Evolutionary conservation across 2,113 vertebrate genomes (phyloP), one percentile per base, ranked within the genome.

Genomic region (Otolemur garnettii): DNA sequence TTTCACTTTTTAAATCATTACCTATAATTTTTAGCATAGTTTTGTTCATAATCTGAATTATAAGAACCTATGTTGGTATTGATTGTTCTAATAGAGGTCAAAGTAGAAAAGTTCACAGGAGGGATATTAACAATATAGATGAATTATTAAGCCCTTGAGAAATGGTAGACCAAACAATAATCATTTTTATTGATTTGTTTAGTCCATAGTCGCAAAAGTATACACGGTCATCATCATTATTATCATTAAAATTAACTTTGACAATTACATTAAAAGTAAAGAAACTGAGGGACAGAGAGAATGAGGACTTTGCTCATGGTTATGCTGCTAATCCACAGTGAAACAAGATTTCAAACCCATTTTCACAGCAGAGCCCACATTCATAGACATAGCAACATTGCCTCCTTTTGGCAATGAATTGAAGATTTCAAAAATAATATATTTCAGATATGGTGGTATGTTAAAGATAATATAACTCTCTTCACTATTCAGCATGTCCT

Each of bases 151-250:
- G 7, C 2, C 53, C 8, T 60, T 79, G 64, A 35, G 9, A 90
- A 90, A 69, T 77, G 5, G 11, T 74, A 87, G 1, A 26, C 0
- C 78, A 2, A 81, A 0, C 45, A 80, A 33, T 45, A 82, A 78
- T 81, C 3, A 53, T n/a, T 87, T 81, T 77, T 38, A 85, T 35
- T 94, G 15, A 77, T 77, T 82, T 17, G 1, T 81, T 42, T 77
- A 72, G 82, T 62, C 87, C 94, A 19, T 66, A 71, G n/a, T 57
- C 17, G 59, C 5, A 93, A 90, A 95, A 33, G 84, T 28, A 42
- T 87, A 53, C 26, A 15, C 68, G 38, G 24, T 74, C 64, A 30
- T 81, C 77, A 60, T 55, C 24, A 42, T 30, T 96, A 74, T 38
- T 45, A 38, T 57, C 42, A 19, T 74, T 24, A 71, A 2, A 80